phyloP scores from a whole-genome alignment of 1,140 invertebrate genomes.

The Drosophila equinoxialis region DNA sequence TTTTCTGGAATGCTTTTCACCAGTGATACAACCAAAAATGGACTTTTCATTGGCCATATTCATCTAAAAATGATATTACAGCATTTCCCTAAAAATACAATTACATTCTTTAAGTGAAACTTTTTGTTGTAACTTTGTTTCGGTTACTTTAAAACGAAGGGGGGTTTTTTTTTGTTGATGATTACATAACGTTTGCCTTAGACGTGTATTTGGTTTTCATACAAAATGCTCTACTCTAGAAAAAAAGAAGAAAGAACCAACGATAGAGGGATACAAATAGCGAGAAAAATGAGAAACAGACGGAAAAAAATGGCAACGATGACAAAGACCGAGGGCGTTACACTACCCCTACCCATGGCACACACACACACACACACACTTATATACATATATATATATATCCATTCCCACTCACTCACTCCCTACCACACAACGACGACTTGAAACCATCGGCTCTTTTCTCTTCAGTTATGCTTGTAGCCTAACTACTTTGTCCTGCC shows the following conservation, averaged over 20 bases:
- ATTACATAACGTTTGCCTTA: not conserved
- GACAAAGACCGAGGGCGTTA: slow-evolving; percentile 16
- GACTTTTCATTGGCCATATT: too few species aligned
- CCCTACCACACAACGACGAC: not conserved
- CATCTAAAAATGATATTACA: too few species aligned
- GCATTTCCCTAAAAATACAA: too few species aligned
- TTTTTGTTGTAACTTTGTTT: too few species aligned
- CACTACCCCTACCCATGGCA: not conserved
- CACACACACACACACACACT: slow-evolving; percentile 2
- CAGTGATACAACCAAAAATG: too few species aligned
- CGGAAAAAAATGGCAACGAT: slow-evolving; percentile 14
- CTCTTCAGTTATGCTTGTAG: slow-evolving; percentile 9
- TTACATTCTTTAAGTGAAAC: too few species aligned
- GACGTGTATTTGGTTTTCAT: not conserved
- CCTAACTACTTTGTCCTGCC: slow-evolving; percentile 20
- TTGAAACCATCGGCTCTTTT: not conserved
- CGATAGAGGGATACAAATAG: slow-evolving; percentile 9
- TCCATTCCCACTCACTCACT: not conserved
- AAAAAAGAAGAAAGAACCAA: not conserved
- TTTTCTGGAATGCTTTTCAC: too few species aligned
- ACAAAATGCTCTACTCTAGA: not conserved
- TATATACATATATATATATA: not conserved
- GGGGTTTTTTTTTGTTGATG: not conserved
- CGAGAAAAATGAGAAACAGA: slow-evolving; percentile 14
- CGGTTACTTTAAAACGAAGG: not conserved